These are phyloP conservation scores for Antedon mediterranea DNA, from an alignment of 53 echinoderm and acorn worm genomes.

Conservation along the genomic window DNA sequence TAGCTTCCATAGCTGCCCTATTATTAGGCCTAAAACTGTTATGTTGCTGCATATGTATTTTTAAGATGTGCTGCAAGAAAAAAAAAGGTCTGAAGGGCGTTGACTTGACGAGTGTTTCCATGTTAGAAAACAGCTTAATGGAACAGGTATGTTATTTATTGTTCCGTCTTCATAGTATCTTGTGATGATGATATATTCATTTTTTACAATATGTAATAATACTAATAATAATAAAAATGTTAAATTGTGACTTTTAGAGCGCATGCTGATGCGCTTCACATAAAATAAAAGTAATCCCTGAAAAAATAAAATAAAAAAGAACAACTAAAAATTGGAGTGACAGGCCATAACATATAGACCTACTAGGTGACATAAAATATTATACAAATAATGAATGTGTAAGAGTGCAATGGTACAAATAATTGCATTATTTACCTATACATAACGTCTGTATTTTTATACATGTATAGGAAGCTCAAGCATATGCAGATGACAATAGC, in stretches of 20 bases:
- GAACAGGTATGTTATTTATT: constrained; percentile 70
- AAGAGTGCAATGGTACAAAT: too few species aligned
- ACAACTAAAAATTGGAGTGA: too few species aligned
- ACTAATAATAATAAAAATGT: too few species aligned
- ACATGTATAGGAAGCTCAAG: constrained; percentile 69
- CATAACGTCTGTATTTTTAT: neutral
- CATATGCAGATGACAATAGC: constrained; percentile 93
- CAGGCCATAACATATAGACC: too few species aligned
- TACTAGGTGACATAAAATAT: too few species aligned
- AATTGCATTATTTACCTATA: neutral
- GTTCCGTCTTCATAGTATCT: neutral
- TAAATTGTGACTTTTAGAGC: too few species aligned
- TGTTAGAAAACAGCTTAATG: constrained; percentile 84
- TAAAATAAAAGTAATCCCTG: too few species aligned
- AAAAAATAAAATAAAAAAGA: too few species aligned
- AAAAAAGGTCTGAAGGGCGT: constrained; percentile 87
- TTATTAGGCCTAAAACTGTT: constrained; percentile 72
- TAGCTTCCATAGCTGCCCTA: constrained; percentile 63
- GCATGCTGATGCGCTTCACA: too few species aligned
- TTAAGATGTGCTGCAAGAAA: constrained; percentile 92
- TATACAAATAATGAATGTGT: too few species aligned
- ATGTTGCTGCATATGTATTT: constrained; percentile 93
- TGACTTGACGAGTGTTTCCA: constrained; percentile 92
- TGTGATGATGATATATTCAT: too few species aligned
- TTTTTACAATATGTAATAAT: too few species aligned